Percentiles rank a stretch among this genome's conserved stretches.
phyloP scores from a whole-genome alignment of 2,113 vertebrate genomes.

The Desmodus rotundus region DNA sequence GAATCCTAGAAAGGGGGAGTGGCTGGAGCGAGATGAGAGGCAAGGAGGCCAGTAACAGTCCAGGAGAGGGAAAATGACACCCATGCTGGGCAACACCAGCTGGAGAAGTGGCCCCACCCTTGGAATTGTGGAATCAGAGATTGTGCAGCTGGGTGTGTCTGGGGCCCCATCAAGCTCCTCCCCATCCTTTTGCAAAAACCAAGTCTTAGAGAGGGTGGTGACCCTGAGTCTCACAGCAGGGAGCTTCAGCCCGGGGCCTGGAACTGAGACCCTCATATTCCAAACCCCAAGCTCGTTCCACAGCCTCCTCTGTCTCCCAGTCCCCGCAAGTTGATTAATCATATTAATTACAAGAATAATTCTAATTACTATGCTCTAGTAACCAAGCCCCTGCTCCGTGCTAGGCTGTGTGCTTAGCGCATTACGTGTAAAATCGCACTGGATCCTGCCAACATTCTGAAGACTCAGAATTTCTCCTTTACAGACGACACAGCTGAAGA shows the following conservation, averaged over 20 bases:
- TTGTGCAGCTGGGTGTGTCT: not conserved
- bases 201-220: not conserved
- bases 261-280: not conserved
- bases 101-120: too few species aligned
- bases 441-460: not conserved
- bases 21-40: not conserved
- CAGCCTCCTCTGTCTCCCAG: not conserved
- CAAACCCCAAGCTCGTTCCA: too few species aligned
- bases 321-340: not conserved
- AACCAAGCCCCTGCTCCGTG: not conserved
- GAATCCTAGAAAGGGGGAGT: not conserved
- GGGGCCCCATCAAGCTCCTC: too few species aligned
- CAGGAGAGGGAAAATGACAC: not conserved
- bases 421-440: rapidly evolving
- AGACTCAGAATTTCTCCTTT: not conserved
- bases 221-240: not conserved
- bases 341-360: not conserved
- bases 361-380: not conserved
- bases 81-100: too few species aligned
- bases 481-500: not conserved
- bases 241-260: not conserved
- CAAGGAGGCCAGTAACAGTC: not conserved
- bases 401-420: not conserved
- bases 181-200: not conserved
- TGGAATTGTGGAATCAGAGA: too few species aligned